Evolutionary conservation across 2,888 invertebrate species (phyloP), one percentile per base, ranked within the genome.

Genomic region (Melanophora roralis): DNA sequence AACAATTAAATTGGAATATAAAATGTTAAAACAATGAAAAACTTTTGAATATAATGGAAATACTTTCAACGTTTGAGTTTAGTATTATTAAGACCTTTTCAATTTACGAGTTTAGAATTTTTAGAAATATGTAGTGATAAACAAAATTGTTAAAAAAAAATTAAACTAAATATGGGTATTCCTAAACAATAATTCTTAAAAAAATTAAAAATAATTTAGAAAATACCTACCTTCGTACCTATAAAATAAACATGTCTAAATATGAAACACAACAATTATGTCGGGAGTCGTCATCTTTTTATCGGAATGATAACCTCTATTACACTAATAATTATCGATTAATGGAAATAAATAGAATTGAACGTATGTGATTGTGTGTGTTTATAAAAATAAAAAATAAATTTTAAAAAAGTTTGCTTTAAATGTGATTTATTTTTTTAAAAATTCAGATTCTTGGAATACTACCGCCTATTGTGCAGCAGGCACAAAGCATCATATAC

Each of bases 251-350:
- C 9, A 83, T 83, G 83, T 79, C 83, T 0, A 78, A 80, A 77
- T 83, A 82, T 65, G 83, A 83, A 62, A 60, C 82, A 45, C 83
- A 80, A 27, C 76, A 82, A 43, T 71, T 83, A 49, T 83, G 82
- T 32, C 81, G 81, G n/a, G 77, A 77, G 27, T 45, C 79, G 14
- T 60, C 83, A 38, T 60, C 78, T 47, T 83, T 77, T 75, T 83
- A 79, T 74, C 77, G 77, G 62, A 83, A 72, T 82, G 82, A 83
- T 64, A 72, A 78, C 57, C 36, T 81, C 12, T 82, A 68, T 75
- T 83, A 82, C 49, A 74, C 43, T 60, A 83, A 77, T 72, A 80
- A 78, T 69, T 80, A 80, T 76, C 83, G 81, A 45, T 57, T 81
- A 60, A 82, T 79, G 69, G 82, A 83, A 69, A 81, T 82, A 43